Base-by-base conservation (phyloP, 2,797 vertebrate genomes). In the Geotrypetes seraphini region DNA sequence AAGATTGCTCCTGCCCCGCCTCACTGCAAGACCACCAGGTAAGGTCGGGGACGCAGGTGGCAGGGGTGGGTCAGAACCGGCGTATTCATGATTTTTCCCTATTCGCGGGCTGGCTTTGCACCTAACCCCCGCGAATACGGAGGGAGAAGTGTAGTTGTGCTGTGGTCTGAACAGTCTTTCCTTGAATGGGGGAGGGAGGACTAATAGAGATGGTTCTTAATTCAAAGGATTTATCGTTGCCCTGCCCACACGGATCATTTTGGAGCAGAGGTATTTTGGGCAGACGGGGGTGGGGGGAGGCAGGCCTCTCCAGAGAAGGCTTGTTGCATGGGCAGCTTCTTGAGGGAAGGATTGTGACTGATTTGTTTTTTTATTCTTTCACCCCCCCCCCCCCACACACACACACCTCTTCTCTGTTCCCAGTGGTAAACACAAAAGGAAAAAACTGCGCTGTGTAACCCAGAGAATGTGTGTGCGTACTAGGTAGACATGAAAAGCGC, bases 401-500 rank as follows among this genome's bases (percentile, higher is more conserved):
- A n/a, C n/a, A n/a, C n/a, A n/a, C n/a, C n/a, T n/a, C n/a, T n/a
- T 19, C 4, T 45, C 32, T 50, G 33, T 39, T 35, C 31, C 43
- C 44, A 43, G 54, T 53, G 53, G 64, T 64, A 75, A 70, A 75
- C 50, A 79, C 52, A 63, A 66, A 53, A 53, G 50, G 50, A 47
- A 54, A 56, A 50, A n/a, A n/a, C n/a, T 22, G 44, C 53, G 46
- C 60, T 48, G n/a, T n/a, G 50, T 55, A 41, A 64, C 57, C 58
- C 31, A 12, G 19, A 44, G 49, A 55, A 72, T 75, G 49, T 25
- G 28, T 25, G 23, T 16, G 48, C 16, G 11, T 47, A 49, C 71
- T 63, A 63, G 72, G 61, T 74, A 76, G 77, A 57, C 62, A 53
- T 70, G 60, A 75, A 80, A 78, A 72, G 78, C 70, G 40, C 63